Conservation (phyloP, 2,888 invertebrate species). For the Drosophila siamana region DNA sequence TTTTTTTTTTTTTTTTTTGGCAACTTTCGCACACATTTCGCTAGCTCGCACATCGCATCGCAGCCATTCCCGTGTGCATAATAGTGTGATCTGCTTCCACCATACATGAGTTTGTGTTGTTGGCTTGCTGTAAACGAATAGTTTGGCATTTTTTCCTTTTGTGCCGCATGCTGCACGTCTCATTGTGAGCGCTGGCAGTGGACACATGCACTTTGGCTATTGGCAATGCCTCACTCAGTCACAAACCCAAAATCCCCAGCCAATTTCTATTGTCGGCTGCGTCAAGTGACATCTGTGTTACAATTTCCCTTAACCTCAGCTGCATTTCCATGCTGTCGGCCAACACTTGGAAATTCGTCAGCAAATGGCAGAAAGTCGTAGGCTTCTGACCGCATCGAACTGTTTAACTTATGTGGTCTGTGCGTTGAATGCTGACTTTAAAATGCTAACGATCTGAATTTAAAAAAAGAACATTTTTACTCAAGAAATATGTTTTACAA, state of each 20-base stretch:
- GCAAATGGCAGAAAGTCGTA: constrained; percentile 49
- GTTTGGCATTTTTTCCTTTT: constrained; percentile 56
- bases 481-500: no score
- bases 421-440: background rate
- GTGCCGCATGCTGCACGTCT: constrained; percentile 67
- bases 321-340: constrained; percentile 40
- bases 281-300: constrained; percentile 35
- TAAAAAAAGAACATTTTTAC: no score
- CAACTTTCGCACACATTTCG: constrained; percentile 57
- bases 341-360: constrained; percentile 69
- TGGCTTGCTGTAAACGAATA: constrained; percentile 32
- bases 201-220: constrained; percentile 66
- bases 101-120: constrained; percentile 6
- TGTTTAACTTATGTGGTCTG: constrained; percentile 32
- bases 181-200: constrained; percentile 49
- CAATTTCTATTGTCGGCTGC: constrained; percentile 75
- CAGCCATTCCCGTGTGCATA: constrained; percentile 73
- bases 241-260: constrained; percentile 53
- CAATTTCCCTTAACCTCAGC: constrained; percentile 24
- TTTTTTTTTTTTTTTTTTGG: constrained; percentile 52
- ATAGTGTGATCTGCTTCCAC: constrained; percentile 44
- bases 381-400: constrained; percentile 41
- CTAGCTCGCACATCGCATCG: constrained; percentile 28
- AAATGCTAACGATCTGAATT: no score
- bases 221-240: constrained; percentile 59